phyloP scores from a whole-genome alignment of 2,797 vertebrate species.

The Chiroxiphia lanceolata region DNA sequence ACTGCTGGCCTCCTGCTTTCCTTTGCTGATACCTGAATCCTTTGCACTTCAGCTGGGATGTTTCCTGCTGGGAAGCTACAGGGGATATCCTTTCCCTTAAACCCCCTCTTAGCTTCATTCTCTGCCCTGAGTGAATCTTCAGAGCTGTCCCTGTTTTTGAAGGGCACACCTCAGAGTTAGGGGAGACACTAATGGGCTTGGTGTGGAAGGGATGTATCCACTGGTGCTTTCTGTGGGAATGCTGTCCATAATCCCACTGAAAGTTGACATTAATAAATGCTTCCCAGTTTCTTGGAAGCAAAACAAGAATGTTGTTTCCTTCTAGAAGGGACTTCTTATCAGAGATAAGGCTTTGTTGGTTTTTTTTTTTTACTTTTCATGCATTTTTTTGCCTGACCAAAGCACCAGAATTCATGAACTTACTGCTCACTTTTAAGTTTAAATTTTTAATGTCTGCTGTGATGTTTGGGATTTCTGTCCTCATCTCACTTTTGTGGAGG shows the following conservation, averaged over 20 bases:
- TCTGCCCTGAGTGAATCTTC: background rate
- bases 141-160: background rate
- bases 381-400: background rate
- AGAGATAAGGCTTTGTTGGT: background rate
- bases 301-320: background rate
- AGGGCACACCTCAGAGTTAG: background rate
- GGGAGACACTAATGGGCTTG: background rate
- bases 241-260: background rate
- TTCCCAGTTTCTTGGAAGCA: background rate
- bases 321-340: background rate
- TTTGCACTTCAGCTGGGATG: background rate
- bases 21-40: background rate
- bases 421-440: background rate
- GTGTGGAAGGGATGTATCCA: background rate
- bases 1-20: accelerated
- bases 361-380: background rate
- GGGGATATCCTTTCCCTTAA: background rate
- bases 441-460: background rate
- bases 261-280: background rate
- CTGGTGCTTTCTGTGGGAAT: background rate
- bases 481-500: background rate
- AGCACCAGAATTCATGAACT: background rate
- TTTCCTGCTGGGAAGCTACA: background rate
- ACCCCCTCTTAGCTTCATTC: background rate
- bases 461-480: background rate